These are phyloP conservation scores for Larimichthys crocea DNA, from an alignment of 2,113 vertebrate species.

Conservation along the genomic window DNA sequence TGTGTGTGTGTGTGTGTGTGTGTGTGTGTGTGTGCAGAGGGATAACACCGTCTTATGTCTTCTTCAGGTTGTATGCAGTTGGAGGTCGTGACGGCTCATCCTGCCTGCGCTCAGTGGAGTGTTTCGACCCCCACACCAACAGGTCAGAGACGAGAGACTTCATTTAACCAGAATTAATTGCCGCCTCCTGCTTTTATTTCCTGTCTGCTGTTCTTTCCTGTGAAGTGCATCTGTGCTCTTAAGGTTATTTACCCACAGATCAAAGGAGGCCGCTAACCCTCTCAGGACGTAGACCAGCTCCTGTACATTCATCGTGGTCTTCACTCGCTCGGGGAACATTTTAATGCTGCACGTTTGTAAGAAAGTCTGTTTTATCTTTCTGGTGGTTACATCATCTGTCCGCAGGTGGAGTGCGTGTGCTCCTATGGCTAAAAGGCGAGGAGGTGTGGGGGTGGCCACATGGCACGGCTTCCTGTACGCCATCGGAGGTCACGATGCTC, in stretches of 20 bases:
- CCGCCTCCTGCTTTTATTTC: constrained; percentile 38
- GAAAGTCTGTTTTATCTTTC: background rate
- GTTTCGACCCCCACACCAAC: constrained; percentile 98
- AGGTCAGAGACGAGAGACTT: constrained; percentile 79
- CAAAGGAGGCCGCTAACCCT: constrained; percentile 53
- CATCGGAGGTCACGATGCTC: constrained; percentile 96
- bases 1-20: background rate
- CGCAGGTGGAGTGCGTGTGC: constrained; percentile 95
- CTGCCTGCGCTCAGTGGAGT: constrained; percentile 97
- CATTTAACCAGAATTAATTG: constrained; percentile 48
- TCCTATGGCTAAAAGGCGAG: constrained; percentile 96
- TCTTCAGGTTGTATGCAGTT: constrained; percentile 94
- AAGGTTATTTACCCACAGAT: constrained; percentile 53
- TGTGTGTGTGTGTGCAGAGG: constrained; percentile 27
- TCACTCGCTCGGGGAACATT: background rate
- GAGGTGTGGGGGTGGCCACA: constrained; percentile 96
- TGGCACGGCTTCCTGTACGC: constrained; percentile 98
- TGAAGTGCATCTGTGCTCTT: constrained; percentile 8
- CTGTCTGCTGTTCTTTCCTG: constrained; percentile 24
- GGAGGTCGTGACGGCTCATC: constrained; percentile 98
- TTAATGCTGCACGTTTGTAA: background rate
- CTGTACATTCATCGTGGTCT: constrained; percentile 35
- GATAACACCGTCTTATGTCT: constrained; percentile 36
- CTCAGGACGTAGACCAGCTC: constrained; percentile 22
- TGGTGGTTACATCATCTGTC: constrained; percentile 67